Evolutionary conservation across 2,797 vertebrate species (phyloP).

Genomic region (Pangasius sanitwongsei): DNA sequence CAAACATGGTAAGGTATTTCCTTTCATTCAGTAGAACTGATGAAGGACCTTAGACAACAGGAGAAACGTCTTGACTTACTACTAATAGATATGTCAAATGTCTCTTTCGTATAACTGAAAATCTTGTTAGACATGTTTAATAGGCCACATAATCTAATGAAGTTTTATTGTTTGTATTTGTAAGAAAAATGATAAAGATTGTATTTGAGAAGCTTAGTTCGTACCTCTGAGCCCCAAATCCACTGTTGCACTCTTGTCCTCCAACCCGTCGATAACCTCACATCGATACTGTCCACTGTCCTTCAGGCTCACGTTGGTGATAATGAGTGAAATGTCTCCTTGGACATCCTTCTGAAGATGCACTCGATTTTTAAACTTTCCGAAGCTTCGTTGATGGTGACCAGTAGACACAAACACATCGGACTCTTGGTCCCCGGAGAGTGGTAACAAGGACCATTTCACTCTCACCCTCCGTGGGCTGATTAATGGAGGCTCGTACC

Average conservation of each 20-base stretch:
- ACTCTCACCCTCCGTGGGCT: constrained; percentile 72
- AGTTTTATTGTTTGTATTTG: not conserved
- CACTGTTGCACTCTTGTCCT: constrained; percentile 79
- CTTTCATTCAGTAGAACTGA: not conserved
- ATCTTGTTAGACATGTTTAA: not conserved
- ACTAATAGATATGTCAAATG: not conserved
- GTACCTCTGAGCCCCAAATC: constrained; percentile 82
- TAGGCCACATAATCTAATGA: not conserved
- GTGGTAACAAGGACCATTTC: constrained; percentile 85
- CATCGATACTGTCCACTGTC: constrained; percentile 85
- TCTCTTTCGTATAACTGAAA: not conserved
- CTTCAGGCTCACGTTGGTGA: constrained; percentile 73
- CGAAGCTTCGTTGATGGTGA: constrained; percentile 70
- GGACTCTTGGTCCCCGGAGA: constrained; percentile 71
- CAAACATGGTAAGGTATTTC: not conserved
- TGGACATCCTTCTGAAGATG: constrained; percentile 63
- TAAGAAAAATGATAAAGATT: not conserved
- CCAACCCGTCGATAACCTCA: constrained; percentile 86
- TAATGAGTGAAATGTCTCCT: constrained; percentile 75
- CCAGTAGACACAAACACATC: constrained; percentile 82
- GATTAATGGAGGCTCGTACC: constrained; percentile 70
- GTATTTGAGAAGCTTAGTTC: constrained; percentile 10
- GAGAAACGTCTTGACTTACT: not conserved
- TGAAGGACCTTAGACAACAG: not conserved
- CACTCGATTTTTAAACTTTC: constrained; percentile 73